These are phyloP conservation scores for Gallinago media DNA, from an alignment of 2,113 vertebrate species.

Conservation along the genomic window DNA sequence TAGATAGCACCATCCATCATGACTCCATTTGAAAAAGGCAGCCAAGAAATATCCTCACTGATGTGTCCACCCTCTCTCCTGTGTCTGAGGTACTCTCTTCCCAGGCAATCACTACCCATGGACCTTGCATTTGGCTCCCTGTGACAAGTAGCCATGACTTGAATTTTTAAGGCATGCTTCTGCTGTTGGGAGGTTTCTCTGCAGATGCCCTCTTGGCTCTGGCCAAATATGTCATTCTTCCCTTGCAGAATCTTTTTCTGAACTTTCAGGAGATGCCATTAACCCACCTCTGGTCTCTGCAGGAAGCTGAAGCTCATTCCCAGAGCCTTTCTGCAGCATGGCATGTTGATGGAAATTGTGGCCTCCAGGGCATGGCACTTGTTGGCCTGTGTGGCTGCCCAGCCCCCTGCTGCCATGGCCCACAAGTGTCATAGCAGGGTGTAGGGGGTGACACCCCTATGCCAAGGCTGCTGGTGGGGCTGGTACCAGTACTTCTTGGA, in stretches of 20 bases:
- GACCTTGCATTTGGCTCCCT: not conserved
- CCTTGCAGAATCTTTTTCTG: not conserved
- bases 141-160: not conserved
- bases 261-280: not conserved
- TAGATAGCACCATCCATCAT: too few relatives aligned
- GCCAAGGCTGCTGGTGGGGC: not conserved
- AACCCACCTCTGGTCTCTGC: not conserved
- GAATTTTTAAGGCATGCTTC: not conserved
- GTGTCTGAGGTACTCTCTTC: not conserved
- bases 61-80: not conserved
- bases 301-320: not conserved
- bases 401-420: fast-evolving
- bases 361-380: not conserved
- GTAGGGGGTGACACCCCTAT: fast-evolving
- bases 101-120: not conserved
- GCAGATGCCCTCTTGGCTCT: not conserved
- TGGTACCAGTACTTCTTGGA: not conserved
- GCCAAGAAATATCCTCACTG: not conserved
- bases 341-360: not conserved
- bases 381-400: not conserved
- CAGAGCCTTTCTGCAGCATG: not conserved
- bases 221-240: not conserved
- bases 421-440: not conserved
- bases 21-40: not conserved
- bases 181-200: not conserved